Percentiles rank a stretch among this genome's conserved stretches.
Conservation (phyloP, 53 echinoderm and acorn worm genomes). For the Apostichopus leukothele region DNA sequence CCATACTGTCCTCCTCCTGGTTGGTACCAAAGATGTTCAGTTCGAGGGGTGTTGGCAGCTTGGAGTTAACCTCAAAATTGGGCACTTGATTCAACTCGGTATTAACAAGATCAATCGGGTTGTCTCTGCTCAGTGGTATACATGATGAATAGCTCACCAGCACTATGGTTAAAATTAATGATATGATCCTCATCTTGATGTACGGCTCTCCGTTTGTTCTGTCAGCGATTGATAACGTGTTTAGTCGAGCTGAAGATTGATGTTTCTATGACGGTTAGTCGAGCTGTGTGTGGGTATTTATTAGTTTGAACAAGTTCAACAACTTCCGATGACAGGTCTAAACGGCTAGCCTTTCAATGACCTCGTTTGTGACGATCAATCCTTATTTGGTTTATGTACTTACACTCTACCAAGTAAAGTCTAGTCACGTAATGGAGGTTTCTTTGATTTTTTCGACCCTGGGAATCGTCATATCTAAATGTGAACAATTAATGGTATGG, state of each 20-base stretch:
- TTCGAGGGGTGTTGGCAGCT: conserved; percentile 9
- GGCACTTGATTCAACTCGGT: conserved; percentile 4
- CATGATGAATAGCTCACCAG: neutral
- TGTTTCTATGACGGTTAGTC: too few relatives aligned
- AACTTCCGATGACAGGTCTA: too few relatives aligned
- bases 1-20: conserved; percentile 57
- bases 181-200: neutral
- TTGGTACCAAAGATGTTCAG: conserved; percentile 53
- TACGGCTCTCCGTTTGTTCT: neutral
- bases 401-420: too few relatives aligned
- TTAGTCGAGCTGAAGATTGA: too few relatives aligned
- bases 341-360: too few relatives aligned
- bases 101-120: neutral
- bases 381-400: too few relatives aligned
- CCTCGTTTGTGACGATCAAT: too few relatives aligned
- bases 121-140: neutral
- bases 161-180: neutral
- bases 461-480: too few relatives aligned
- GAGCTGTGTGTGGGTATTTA: too few relatives aligned
- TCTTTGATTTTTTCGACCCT: too few relatives aligned
- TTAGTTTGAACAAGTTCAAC: neutral
- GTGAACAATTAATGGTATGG: too few relatives aligned
- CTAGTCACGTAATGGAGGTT: too few relatives aligned
- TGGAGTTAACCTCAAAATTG: neutral
- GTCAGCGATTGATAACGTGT: neutral